These are phyloP conservation scores for Tonatia bakeri DNA, from an alignment of 2,113 vertebrate genomes.

Conservation along the genomic window DNA sequence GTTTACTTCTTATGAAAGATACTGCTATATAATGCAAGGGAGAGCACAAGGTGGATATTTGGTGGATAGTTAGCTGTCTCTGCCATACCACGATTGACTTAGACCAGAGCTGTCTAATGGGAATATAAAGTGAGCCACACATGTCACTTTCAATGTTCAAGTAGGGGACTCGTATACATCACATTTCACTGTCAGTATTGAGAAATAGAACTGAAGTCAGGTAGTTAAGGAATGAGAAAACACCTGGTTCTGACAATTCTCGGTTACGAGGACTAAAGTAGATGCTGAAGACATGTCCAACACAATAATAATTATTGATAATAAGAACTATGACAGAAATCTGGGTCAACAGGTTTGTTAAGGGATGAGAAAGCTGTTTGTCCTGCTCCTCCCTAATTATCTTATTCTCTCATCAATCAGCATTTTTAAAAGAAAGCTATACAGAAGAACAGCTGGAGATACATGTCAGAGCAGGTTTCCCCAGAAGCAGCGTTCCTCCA, in stretches of 20 bases:
- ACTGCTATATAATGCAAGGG: background rate
- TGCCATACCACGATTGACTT: background rate
- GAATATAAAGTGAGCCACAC: background rate
- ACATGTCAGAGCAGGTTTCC: background rate
- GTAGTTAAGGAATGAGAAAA: background rate
- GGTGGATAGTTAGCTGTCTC: background rate
- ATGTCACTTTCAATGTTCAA: background rate
- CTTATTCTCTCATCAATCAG: background rate
- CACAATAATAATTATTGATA: background rate
- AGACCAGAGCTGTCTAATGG: background rate
- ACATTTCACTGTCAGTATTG: background rate
- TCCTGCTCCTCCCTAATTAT: constrained; percentile 24
- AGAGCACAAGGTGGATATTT: background rate
- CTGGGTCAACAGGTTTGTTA: constrained; percentile 1
- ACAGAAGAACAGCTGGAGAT: background rate
- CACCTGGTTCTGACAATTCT: background rate
- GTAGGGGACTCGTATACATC: background rate
- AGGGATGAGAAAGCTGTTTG: constrained; percentile 17
- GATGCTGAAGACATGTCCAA: background rate
- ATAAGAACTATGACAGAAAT: background rate
- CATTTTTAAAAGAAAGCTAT: constrained; percentile 18
- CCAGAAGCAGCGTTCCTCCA: background rate
- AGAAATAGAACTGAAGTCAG: background rate
- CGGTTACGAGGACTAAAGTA: background rate
- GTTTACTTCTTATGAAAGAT: background rate